A percentile compares a stretch with the other conserved stretches of the same genome.
Conservation (phyloP, 2,113 vertebrate genomes). For the Pseudopipra pipra region DNA sequence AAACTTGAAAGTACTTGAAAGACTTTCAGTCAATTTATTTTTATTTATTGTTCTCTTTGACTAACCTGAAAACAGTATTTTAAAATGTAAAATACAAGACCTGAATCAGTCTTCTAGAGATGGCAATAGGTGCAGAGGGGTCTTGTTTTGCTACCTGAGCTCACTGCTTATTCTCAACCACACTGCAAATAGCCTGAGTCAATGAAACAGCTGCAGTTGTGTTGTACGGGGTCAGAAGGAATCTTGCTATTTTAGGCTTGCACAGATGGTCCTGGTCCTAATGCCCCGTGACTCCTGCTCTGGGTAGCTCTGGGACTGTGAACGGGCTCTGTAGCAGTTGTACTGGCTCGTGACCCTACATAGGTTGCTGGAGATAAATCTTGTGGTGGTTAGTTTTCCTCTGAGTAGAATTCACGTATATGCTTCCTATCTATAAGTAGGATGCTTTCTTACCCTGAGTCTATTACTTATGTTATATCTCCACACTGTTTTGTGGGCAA, state of each 20-base stretch:
- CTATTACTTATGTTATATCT: background rate
- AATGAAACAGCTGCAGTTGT: conserved; percentile 22
- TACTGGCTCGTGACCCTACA: background rate
- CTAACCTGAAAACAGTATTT: background rate
- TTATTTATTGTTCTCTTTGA: background rate
- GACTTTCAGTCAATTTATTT: background rate
- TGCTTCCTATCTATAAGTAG: background rate
- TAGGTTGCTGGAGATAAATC: background rate
- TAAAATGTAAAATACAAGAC: background rate
- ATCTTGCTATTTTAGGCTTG: background rate
- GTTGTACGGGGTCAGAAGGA: background rate
- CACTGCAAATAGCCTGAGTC: background rate
- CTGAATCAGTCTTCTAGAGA: background rate
- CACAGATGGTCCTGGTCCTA: background rate
- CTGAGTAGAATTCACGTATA: rapidly evolving
- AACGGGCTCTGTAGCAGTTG: background rate
- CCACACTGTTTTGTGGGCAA: rapidly evolving
- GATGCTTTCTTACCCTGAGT: background rate
- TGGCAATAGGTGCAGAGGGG: background rate
- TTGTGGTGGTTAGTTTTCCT: background rate
- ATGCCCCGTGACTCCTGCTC: background rate
- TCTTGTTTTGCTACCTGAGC: background rate
- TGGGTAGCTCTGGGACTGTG: rapidly evolving
- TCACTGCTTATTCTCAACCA: background rate
- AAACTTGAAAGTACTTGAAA: background rate